Conservation (phyloP, 2,797 vertebrate species). For the Brachyrhaphis roseni region DNA sequence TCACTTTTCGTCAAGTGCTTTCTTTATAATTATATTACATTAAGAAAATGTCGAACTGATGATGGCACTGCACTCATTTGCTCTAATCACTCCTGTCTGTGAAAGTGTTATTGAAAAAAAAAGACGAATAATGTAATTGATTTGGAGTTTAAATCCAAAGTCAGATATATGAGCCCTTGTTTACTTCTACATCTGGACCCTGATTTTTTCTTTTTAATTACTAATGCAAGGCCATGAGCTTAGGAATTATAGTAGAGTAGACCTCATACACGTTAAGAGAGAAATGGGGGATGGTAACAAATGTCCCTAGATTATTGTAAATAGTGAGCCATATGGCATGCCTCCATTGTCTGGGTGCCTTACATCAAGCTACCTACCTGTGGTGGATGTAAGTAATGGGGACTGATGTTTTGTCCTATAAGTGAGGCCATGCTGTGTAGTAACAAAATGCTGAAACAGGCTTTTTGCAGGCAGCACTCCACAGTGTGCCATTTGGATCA, state of each 20-base stretch:
- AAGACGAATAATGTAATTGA: conserved; percentile 79
- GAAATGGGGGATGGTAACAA: conserved; percentile 63
- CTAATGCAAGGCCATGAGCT: conserved; percentile 82
- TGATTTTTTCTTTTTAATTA: conserved; percentile 83
- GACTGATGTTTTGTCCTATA: conserved; percentile 76
- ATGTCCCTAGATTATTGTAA: conserved; percentile 83
- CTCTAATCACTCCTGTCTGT: conserved; percentile 68
- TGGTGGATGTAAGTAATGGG: conserved; percentile 69
- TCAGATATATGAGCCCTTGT: conserved; percentile 74
- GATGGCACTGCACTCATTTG: conserved; percentile 54
- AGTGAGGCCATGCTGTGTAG: conserved; percentile 74
- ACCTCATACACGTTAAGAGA: conserved; percentile 79
- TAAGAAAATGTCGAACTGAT: conserved; percentile 71
- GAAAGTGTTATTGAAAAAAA: conserved; percentile 65
- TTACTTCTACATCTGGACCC: conserved; percentile 82
- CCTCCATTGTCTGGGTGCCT: conserved; percentile 76
- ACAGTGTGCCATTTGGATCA: conserved; percentile 75
- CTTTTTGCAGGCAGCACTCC: conserved; percentile 73
- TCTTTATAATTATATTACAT: conserved; percentile 74
- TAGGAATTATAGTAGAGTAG: conserved; percentile 82
- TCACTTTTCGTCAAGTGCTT: conserved; percentile 73
- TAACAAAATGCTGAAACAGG: conserved; percentile 78
- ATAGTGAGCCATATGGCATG: conserved; percentile 80
- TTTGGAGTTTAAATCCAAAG: conserved; percentile 81
- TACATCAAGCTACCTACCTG: conserved; percentile 76